Percentiles rank a stretch among this genome's conserved stretches.
Evolutionary conservation across 2,113 vertebrate genomes (phyloP).

Genomic region (Cacatua alba): DNA sequence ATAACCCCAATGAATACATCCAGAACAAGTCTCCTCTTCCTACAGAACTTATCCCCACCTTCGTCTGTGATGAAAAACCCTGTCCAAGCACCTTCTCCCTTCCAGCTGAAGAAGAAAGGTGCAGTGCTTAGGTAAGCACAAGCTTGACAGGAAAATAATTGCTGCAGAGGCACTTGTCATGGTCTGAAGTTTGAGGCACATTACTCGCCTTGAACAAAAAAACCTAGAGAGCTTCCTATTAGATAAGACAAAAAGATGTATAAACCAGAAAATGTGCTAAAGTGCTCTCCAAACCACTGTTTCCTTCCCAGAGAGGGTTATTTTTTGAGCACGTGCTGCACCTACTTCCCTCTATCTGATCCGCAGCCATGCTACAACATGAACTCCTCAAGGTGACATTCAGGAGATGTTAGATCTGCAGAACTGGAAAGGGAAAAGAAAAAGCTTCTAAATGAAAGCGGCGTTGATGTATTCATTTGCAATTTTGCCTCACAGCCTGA

Average conservation of each 20-base stretch:
- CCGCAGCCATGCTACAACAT: rapidly evolving
- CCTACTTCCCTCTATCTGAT: neutral
- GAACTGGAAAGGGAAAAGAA: neutral
- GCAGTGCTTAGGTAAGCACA: neutral
- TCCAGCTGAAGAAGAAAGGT: neutral
- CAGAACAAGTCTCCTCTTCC: neutral
- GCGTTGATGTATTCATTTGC: neutral
- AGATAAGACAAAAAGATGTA: neutral
- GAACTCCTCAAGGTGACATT: neutral
- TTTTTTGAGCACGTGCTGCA: neutral
- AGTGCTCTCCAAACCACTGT: neutral
- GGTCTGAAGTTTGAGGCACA: neutral
- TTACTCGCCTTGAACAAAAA: neutral
- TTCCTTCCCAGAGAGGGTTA: neutral
- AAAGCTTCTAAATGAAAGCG: neutral
- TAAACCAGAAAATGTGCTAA: neutral
- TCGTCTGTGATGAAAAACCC: neutral
- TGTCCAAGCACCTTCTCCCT: neutral
- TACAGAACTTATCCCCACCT: neutral
- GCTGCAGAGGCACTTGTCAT: neutral
- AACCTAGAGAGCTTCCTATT: neutral
- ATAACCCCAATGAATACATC: neutral
- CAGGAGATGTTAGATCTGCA: neutral
- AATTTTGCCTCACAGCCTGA: neutral
- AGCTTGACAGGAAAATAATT: neutral